These are phyloP conservation scores for Ageneiosus marmoratus DNA, from an alignment of 2,113 vertebrate species.

Conservation along the genomic window DNA sequence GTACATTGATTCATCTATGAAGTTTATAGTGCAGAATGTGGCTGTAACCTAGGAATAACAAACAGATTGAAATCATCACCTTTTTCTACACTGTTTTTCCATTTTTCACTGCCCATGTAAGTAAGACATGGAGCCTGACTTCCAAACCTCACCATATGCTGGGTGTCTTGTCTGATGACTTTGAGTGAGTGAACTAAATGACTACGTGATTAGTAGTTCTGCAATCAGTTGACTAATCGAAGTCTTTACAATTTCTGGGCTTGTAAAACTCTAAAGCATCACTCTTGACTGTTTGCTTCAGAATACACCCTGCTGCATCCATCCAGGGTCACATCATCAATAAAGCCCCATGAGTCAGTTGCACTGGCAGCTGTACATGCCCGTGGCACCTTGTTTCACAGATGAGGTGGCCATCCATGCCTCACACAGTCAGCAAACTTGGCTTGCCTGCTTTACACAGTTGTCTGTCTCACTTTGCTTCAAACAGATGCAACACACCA, in stretches of 20 bases:
- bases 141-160: constrained; percentile 1
- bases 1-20: not conserved
- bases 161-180: not conserved
- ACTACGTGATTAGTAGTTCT: not conserved
- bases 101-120: not conserved
- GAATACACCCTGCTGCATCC: not conserved
- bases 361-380: constrained; percentile 8
- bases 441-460: constrained; percentile 25
- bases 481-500: constrained; percentile 33
- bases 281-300: not conserved
- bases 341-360: not conserved
- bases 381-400: constrained; percentile 13
- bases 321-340: constrained; percentile 1
- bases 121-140: not conserved
- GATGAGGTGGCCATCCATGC: constrained; percentile 25
- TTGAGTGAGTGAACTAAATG: not conserved
- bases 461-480: constrained; percentile 28
- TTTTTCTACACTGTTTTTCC: not conserved
- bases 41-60: not conserved
- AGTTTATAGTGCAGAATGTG: not conserved
- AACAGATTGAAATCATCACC: not conserved
- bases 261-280: no score
- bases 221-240: not conserved
- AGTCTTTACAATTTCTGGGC: not conserved
- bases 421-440: constrained; percentile 24